Evolutionary conservation across 2,888 invertebrate species (phyloP), one percentile per base, ranked within the genome.

Genomic region (Allacma fusca): DNA sequence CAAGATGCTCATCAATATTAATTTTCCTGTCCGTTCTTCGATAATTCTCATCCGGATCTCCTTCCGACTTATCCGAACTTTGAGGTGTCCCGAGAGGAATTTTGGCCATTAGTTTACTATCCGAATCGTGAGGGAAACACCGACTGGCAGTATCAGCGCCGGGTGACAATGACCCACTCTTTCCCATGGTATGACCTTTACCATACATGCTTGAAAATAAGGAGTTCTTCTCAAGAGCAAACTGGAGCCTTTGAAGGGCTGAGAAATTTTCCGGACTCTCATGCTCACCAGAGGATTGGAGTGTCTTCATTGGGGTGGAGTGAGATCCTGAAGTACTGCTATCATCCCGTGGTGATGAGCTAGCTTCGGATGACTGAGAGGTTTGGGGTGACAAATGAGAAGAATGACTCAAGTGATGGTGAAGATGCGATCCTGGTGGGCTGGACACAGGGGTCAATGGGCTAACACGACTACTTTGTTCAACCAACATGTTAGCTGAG

Each of bases 221-320:
- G 4, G 80, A 59, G 44, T 80, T 78, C 43, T 80, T 79, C 43
- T 81, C 82, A 12, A 83, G 69, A 28, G 81, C 82, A 71, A 80
- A 79, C 62, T 82, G 81, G 19, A 84, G 78, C 43, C 80, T 78
- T 78, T 84, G 82, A 13, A 84, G 79, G 0, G 83, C 80, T 21
- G 81, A 82, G 29, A 82, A 72, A 21, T 79, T 59, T 26, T 43
- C 62, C 23, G 1, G 24, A 23, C 57, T 50, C 21, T 28, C 59
- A 7, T 13, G 44, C 9, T 62, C 59, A 13, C 5, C n/a, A 9
- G 26, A 26, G 26, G 59, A 59, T 16, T 68, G 28, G 13, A 65
- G 24, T 24, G 50, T 57, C 62, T 77, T 77, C n/a, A 77, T 24
- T 19, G 76, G 76, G 24, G 76, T 77, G 59, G 62, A 76, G 16